Percentiles rank a stretch among this genome's conserved stretches.
Evolutionary conservation across 2,113 vertebrate species (phyloP).

Genomic region (Gracilinanus agilis): DNA sequence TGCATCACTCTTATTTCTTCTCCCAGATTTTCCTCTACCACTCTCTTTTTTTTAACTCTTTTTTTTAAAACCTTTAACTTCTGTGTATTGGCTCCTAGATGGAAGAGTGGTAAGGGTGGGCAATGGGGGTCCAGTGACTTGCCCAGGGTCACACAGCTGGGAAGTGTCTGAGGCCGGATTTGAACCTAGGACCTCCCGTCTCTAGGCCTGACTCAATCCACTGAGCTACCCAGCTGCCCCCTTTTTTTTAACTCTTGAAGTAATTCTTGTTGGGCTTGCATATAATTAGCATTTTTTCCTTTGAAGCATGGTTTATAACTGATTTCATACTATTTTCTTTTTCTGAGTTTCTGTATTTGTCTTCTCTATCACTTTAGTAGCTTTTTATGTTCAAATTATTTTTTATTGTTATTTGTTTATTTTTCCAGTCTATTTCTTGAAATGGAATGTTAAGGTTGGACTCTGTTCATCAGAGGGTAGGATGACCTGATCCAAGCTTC

Average conservation of each 20-base stretch:
- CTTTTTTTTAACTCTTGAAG: background rate
- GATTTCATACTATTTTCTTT: background rate
- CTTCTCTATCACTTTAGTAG: background rate
- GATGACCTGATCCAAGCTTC: background rate
- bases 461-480: background rate
- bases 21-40: background rate
- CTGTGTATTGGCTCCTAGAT: too few species aligned
- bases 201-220: too few species aligned
- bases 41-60: background rate
- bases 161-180: too few species aligned
- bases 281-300: background rate
- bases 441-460: background rate
- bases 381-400: background rate
- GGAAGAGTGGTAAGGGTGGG: too few species aligned
- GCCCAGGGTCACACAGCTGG: too few species aligned
- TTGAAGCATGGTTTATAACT: background rate
- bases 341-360: background rate
- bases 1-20: background rate
- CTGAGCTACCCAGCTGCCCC: too few species aligned
- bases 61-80: too few species aligned
- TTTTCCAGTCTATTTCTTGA: background rate
- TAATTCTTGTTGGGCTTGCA: background rate
- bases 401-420: background rate
- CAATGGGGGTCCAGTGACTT: too few species aligned
- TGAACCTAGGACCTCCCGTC: too few species aligned